Conservation (phyloP, 2,797 vertebrate genomes). For the Simalia tracyae region DNA sequence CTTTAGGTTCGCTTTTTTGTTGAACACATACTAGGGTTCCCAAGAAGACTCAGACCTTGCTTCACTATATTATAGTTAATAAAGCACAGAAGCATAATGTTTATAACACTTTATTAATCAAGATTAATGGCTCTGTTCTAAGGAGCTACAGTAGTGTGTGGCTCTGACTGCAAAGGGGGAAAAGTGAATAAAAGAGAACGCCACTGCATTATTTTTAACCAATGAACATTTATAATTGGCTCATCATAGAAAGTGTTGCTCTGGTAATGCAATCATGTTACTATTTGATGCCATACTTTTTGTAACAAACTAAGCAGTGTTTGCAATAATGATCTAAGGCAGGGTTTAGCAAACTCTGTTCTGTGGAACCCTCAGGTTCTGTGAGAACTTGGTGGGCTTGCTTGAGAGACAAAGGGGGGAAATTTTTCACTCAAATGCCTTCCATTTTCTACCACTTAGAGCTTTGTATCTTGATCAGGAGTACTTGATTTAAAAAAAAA, state of each 20-base stretch:
- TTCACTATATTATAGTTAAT: conserved; percentile 7
- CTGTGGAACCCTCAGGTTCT: not conserved
- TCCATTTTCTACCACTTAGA: not conserved
- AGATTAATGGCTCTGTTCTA: not conserved
- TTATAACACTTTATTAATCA: not conserved
- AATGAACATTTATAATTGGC: conserved; percentile 1
- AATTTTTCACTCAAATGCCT: not conserved
- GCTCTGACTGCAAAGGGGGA: not conserved
- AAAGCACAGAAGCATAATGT: conserved; percentile 16
- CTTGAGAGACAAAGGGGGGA: not conserved
- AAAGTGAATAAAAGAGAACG: not conserved
- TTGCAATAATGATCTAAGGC: not conserved
- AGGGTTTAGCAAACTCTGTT: not conserved
- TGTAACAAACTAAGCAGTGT: not conserved
- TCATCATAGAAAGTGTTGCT: not conserved
- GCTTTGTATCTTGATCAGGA: not conserved
- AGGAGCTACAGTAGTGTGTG: not conserved
- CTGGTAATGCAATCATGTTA: not conserved
- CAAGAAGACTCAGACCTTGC: not conserved
- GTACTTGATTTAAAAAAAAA: not conserved
- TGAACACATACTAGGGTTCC: not conserved
- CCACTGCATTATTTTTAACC: not conserved
- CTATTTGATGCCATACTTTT: not conserved
- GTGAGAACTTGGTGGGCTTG: not conserved
- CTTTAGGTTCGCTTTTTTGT: not conserved